Evolutionary conservation across 2,888 invertebrate genomes (phyloP).

Genomic region (Oegoconia quadripuncta): DNA sequence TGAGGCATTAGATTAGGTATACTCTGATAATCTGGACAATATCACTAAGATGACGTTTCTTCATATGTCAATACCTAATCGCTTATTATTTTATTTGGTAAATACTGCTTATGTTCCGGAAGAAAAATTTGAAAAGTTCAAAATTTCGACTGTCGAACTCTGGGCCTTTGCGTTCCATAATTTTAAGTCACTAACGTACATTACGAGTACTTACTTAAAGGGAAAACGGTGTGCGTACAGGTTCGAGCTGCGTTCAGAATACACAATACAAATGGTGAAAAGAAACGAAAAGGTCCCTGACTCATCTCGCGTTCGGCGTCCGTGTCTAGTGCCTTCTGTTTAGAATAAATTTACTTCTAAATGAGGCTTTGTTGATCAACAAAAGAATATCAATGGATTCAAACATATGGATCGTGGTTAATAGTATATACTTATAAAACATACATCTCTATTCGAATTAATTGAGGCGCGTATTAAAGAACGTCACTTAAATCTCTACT

Average conservation of each 20-base stretch:
- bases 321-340: slow-evolving; percentile 52
- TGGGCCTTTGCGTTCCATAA: no score
- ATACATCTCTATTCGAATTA: not conserved
- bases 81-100: no score
- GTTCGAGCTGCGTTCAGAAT: slow-evolving; percentile 63
- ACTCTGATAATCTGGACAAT: no score
- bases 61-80: no score
- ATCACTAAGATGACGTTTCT: no score
- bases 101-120: no score
- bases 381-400: not conserved
- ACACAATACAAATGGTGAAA: slow-evolving; percentile 49
- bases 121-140: no score
- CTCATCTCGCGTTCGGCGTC: slow-evolving; percentile 53
- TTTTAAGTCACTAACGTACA: no score
- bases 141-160: no score
- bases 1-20: no score
- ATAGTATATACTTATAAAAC: not conserved
- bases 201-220: no score
- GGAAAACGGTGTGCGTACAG: slow-evolving; percentile 51
- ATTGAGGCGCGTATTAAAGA: not conserved
- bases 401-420: no score
- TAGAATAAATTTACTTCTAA: slow-evolving; percentile 65
- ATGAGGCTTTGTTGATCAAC: slow-evolving; percentile 33
- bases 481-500: not conserved
- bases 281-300: slow-evolving; percentile 66